A percentile compares a stretch with the other conserved stretches of the same genome.
phyloP scores from a whole-genome alignment of 2,797 vertebrate genomes.

The Tapirus indicus region DNA sequence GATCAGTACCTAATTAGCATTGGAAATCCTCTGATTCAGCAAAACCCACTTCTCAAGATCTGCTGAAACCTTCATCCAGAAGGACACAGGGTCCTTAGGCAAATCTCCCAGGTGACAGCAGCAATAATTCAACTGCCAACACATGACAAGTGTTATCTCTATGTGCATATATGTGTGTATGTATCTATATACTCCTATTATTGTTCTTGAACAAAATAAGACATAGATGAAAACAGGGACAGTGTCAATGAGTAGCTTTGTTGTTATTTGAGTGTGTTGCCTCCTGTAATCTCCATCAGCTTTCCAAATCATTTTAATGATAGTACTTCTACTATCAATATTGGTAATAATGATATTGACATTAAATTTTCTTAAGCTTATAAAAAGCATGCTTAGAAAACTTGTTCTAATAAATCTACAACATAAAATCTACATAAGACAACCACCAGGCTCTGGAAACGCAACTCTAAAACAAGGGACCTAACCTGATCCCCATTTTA shows the following conservation, averaged over 20 bases:
- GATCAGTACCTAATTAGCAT: not conserved
- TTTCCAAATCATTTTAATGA: not conserved
- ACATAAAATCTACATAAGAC: not conserved
- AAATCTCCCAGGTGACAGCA: not conserved
- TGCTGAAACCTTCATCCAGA: not conserved
- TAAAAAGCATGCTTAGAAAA: not conserved
- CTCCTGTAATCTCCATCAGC: not conserved
- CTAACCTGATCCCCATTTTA: not conserved
- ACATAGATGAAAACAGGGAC: not conserved
- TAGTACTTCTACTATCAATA: not conserved
- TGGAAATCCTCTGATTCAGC: not conserved
- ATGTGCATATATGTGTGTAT: fast-evolving
- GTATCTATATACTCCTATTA: not conserved
- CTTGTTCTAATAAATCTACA: not conserved
- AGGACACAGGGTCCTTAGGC: not conserved
- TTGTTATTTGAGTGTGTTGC: not conserved
- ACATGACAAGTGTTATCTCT: not conserved
- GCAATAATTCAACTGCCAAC: not conserved
- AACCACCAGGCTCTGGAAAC: not conserved
- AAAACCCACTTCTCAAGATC: not conserved
- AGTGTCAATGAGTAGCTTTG: not conserved
- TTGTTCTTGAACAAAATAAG: not conserved
- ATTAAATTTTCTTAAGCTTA: not conserved
- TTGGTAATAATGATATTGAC: not conserved
- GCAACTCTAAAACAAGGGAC: not conserved